Percentiles rank a stretch among this genome's conserved stretches.
phyloP scores from a whole-genome alignment of 1,140 invertebrate species.

The Pomacea maculata region DNA sequence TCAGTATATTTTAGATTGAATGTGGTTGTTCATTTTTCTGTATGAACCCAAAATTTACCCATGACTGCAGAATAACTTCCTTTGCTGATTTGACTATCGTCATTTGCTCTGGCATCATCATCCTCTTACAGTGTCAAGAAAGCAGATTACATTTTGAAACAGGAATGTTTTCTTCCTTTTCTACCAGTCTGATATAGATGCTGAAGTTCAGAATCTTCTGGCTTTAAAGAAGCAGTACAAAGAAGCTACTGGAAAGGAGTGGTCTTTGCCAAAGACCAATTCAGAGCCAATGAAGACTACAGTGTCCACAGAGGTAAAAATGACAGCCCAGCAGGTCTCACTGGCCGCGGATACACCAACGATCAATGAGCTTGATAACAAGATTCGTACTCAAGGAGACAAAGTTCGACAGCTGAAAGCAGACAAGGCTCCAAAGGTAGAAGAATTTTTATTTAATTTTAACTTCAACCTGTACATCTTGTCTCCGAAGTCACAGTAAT shows the following conservation, averaged over 20 bases:
- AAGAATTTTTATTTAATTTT: background rate
- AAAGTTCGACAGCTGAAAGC: constrained; percentile 69
- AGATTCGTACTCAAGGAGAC: constrained; percentile 78
- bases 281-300: constrained; percentile 17
- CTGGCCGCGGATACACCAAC: background rate
- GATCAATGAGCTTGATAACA: constrained; percentile 64
- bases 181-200: constrained; percentile 68
- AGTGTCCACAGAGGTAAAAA: constrained; percentile 15
- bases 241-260: constrained; percentile 71
- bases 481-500: too few species aligned
- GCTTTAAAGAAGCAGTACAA: constrained; percentile 84
- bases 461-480: too few species aligned
- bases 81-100: too few species aligned
- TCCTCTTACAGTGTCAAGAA: too few species aligned
- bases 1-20: too few species aligned
- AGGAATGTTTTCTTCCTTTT: background rate
- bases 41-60: too few species aligned
- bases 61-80: too few species aligned
- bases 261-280: constrained; percentile 50
- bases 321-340: constrained; percentile 14
- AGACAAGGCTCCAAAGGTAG: constrained; percentile 33
- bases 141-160: too few species aligned
- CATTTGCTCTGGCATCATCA: too few species aligned
- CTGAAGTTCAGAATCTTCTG: constrained; percentile 78
- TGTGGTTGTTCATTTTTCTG: too few species aligned